A percentile compares a stretch with the other conserved stretches of the same genome.
Conservation (phyloP, 2,888 invertebrate species). For the Geotrupes spiniger region DNA sequence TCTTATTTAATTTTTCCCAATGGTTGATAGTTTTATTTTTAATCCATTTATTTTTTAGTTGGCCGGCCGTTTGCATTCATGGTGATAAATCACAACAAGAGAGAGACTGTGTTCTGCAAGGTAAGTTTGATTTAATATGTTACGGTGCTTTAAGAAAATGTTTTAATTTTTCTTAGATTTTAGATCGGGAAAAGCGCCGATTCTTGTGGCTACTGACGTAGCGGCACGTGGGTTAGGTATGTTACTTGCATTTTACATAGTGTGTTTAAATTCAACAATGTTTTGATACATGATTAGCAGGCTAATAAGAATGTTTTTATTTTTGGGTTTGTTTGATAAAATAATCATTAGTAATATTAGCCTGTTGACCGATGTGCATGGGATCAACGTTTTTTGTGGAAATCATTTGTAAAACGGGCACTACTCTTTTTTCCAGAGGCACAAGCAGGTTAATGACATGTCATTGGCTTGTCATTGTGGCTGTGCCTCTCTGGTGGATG, state of each 20-base stretch:
- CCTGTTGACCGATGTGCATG: conserved; percentile 44
- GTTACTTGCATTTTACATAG: conserved; percentile 45
- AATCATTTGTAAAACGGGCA: conserved; percentile 44
- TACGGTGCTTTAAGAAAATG: conserved; percentile 6
- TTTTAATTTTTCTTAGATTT: conserved; percentile 83
- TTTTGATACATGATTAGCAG: conserved; percentile 36
- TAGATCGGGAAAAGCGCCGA: conserved; percentile 78
- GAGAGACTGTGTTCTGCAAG: conserved; percentile 88
- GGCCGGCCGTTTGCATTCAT: conserved; percentile 87
- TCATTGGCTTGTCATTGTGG: conserved; percentile 45
- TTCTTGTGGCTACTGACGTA: conserved; percentile 92
- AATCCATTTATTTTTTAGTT: conserved; percentile 53
- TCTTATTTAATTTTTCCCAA: no score
- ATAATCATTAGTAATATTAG: conserved; percentile 34
- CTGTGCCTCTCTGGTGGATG: conserved; percentile 45
- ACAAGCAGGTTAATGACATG: conserved; percentile 48
- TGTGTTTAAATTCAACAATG: conserved; percentile 11
- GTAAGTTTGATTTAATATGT: conserved; percentile 48
- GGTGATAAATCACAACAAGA: conserved; percentile 94
- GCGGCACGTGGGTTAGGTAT: conserved; percentile 91
- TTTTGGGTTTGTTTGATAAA: conserved; percentile 29
- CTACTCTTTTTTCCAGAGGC: conserved; percentile 52
- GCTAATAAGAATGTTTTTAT: conserved; percentile 37
- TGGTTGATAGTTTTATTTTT: no score
- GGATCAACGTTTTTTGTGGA: conserved; percentile 28